Percentiles rank a stretch among this genome's conserved stretches.
Evolutionary conservation across 2,888 invertebrate species (phyloP).

Genomic region (Cinara cedri): DNA sequence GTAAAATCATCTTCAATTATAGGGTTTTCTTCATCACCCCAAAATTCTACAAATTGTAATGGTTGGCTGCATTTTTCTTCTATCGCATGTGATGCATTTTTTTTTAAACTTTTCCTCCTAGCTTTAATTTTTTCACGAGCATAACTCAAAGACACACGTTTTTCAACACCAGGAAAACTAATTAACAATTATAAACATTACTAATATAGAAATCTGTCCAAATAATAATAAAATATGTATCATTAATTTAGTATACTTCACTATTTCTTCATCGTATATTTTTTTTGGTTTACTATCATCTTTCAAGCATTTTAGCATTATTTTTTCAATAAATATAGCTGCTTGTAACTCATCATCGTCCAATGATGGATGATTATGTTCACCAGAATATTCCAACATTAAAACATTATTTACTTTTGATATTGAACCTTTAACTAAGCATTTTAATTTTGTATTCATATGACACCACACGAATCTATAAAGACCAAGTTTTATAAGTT

Average conservation of each 20-base stretch:
- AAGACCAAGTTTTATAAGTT: background rate
- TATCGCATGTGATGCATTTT: constrained; percentile 3
- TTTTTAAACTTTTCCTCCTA: constrained; percentile 46
- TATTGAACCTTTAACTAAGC: constrained; percentile 50
- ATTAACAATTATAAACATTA: background rate
- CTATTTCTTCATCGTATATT: constrained; percentile 47
- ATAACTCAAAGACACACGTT: constrained; percentile 35
- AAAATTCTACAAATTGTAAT: constrained; percentile 44
- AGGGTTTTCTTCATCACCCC: constrained; percentile 5
- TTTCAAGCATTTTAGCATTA: constrained; percentile 40
- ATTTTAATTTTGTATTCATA: constrained; percentile 51
- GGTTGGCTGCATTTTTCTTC: constrained; percentile 25
- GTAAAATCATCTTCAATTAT: constrained; percentile 12
- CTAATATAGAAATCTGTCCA: background rate
- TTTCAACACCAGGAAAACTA: constrained; percentile 50
- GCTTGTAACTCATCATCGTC: constrained; percentile 48
- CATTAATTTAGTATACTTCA: constrained; percentile 32
- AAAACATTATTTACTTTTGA: background rate
- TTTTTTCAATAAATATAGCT: constrained; percentile 52
- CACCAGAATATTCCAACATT: constrained; percentile 43
- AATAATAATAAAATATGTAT: constrained; percentile 10
- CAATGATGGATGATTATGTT: constrained; percentile 47
- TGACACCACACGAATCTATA: constrained; percentile 48
- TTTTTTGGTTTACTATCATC: constrained; percentile 49
- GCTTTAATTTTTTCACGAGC: constrained; percentile 55